Evolutionary conservation across 2,888 invertebrate genomes (phyloP).

Genomic region (Latrodectus elegans): DNA sequence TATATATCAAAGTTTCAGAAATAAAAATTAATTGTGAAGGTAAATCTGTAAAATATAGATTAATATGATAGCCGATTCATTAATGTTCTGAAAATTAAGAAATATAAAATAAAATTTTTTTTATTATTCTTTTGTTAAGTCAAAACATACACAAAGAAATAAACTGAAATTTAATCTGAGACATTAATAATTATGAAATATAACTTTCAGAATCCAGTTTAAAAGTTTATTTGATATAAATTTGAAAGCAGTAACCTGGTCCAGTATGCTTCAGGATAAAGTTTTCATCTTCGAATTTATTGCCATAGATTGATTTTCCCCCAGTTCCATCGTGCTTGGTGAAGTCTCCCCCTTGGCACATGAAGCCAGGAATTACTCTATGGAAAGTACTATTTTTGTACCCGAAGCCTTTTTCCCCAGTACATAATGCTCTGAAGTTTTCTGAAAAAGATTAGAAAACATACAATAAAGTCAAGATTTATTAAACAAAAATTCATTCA

Average conservation of each 20-base stretch:
- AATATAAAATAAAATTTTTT: background rate
- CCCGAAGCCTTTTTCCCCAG: conserved; percentile 95
- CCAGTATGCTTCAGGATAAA: conserved; percentile 95
- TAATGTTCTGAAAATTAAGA: background rate
- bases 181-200: background rate
- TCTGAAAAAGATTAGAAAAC: conserved; percentile 76
- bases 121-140: background rate
- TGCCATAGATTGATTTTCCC: conserved; percentile 97
- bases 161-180: background rate
- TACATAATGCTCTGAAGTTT: conserved; percentile 97
- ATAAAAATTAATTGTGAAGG: too few relatives aligned
- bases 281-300: conserved; percentile 97
- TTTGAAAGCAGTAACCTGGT: conserved; percentile 77
- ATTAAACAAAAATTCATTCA: background rate
- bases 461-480: too few relatives aligned
- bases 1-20: too few relatives aligned
- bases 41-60: too few relatives aligned
- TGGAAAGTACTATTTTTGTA: conserved; percentile 96
- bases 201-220: background rate
- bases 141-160: background rate
- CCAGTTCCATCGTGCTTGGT: conserved; percentile 89
- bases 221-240: too few relatives aligned
- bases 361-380: conserved; percentile 96
- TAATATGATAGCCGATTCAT: too few relatives aligned
- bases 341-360: conserved; percentile 97